Conservation (phyloP, 2,888 invertebrate species). For the Dynastes maya region DNA sequence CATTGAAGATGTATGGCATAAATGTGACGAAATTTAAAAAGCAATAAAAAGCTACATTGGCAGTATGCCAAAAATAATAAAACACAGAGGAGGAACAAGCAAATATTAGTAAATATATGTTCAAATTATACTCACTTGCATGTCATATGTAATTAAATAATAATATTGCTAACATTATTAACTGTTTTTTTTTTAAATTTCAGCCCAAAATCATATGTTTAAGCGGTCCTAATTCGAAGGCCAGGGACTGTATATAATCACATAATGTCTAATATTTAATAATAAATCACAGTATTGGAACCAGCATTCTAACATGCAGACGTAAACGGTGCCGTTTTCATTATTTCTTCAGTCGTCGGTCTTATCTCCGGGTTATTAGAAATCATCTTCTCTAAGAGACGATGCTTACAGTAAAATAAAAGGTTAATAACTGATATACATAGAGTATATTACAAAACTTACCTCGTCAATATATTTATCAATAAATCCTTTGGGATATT, state of each 20-base stretch:
- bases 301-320: constrained; percentile 14
- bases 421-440: not conserved
- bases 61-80: no score
- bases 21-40: no score
- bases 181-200: no score
- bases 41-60: no score
- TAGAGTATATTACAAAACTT: constrained; percentile 55
- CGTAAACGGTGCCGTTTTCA: constrained; percentile 43
- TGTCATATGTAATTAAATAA: no score
- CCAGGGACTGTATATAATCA: not conserved
- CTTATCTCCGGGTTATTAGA: constrained; percentile 81
- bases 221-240: no score
- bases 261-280: not conserved
- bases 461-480: constrained; percentile 82
- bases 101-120: no score
- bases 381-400: constrained; percentile 84
- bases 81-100: no score
- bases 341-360: constrained; percentile 76
- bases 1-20: no score
- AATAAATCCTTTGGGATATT: constrained; percentile 81
- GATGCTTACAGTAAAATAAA: constrained; percentile 72
- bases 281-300: constrained; percentile 25
- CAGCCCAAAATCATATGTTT: no score
- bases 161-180: no score
- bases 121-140: no score